These are phyloP conservation scores for Rallus crepitans DNA, from an alignment of 2,797 vertebrate genomes.

Conservation along the genomic window DNA sequence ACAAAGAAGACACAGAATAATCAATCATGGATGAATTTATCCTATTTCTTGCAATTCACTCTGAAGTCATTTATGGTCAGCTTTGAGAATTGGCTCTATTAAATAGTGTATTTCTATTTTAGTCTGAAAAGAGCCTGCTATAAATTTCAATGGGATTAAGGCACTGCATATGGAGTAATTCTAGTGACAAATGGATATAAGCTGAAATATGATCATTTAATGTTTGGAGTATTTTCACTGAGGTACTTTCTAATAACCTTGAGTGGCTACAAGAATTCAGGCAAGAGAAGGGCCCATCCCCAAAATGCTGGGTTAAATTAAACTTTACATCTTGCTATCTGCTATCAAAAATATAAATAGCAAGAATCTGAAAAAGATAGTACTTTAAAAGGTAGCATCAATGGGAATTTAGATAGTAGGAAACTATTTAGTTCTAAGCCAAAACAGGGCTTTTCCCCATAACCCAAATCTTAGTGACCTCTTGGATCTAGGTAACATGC, in stretches of 20 bases:
- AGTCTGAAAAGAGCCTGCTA: background rate
- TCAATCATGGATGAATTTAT: background rate
- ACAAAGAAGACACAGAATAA: background rate
- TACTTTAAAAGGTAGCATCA: background rate
- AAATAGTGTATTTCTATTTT: background rate
- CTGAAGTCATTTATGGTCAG: background rate
- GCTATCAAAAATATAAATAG: background rate
- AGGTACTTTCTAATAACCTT: background rate
- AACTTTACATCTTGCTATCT: background rate
- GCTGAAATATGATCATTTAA: background rate
- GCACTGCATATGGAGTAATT: background rate
- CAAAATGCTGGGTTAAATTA: background rate
- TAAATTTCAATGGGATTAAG: background rate
- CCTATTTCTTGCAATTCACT: background rate
- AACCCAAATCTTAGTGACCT: conserved; percentile 11
- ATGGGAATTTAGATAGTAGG: background rate
- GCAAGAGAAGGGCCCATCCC: background rate
- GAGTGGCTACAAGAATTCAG: background rate
- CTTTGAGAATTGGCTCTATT: background rate
- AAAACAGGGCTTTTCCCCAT: background rate
- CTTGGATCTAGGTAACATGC: background rate
- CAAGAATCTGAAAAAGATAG: background rate
- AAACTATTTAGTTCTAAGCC: background rate
- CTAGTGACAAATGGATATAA: background rate
- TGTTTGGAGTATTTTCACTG: background rate